These are phyloP conservation scores for Megalonaias nervosa DNA, from an alignment of 1,140 invertebrate genomes.

Conservation along the genomic window DNA sequence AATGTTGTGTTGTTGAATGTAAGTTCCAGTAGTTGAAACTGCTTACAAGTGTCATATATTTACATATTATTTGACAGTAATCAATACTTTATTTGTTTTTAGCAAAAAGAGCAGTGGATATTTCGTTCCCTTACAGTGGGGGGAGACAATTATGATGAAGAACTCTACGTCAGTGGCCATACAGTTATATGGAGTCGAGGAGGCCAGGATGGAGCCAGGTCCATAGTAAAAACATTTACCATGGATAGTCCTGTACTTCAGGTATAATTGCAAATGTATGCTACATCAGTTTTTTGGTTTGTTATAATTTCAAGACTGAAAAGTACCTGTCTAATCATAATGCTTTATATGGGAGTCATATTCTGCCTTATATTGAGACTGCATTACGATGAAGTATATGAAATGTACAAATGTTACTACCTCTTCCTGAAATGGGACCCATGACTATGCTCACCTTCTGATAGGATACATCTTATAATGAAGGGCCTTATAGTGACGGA, in stretches of 20 bases:
- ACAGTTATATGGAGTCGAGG: conserved; percentile 84
- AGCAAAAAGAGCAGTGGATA: conserved; percentile 59
- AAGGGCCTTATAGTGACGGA: no score
- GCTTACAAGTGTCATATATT: no score
- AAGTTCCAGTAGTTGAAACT: no score
- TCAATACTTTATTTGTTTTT: not conserved
- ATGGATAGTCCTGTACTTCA: conserved; percentile 83
- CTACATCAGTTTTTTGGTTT: not conserved
- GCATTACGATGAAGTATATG: no score
- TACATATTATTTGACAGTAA: no score
- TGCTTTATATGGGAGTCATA: not conserved
- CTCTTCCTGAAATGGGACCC: no score
- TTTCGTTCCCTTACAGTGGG: conserved; percentile 19
- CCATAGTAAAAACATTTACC: conserved; percentile 80
- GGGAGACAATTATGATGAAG: conserved; percentile 79
- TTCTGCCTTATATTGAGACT: no score
- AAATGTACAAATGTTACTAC: no score
- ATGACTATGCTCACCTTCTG: no score
- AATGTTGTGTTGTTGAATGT: no score
- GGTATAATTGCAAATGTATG: conserved; percentile 37
- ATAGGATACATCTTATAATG: no score
- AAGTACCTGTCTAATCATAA: not conserved
- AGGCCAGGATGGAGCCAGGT: conserved; percentile 60
- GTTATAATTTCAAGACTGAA: not conserved
- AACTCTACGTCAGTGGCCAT: conserved; percentile 88